Evolutionary conservation across 2,888 invertebrate species (phyloP), one percentile per base, ranked within the genome.

Genomic region (Stegophylla sp.): DNA sequence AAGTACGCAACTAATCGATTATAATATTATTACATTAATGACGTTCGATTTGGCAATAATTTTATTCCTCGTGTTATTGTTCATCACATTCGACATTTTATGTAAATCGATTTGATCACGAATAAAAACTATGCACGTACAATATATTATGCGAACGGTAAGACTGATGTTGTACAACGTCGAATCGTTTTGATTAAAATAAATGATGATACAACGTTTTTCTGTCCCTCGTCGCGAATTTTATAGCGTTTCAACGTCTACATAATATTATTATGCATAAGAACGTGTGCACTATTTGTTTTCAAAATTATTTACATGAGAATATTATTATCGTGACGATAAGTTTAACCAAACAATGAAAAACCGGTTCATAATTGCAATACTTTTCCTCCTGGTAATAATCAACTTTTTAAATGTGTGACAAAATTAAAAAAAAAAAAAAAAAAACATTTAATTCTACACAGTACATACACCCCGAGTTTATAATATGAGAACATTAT

Each of bases 151-250:
- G 48, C 48, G 48, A 2, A 17, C 56, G 12, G 9, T 51, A 1
- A 56, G 56, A 56, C 34, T 56, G 20, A 53, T 20, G 20, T 5
- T 23, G 56, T 10, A 12, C 20, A 20, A 12, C 20, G 12, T 56
- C 23, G 12, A 56, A 45, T 17, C 20, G 28, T 61, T 61, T 28
- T 61, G 17, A 61, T 61, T 61, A 61, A 61, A 61, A 61, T 61
- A 17, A 61, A 61, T 61, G 61, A 28, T 17, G 28, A 28, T 17
- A 28, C 34, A 34, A 61, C 28, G 34, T 28, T 12, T 61, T 28
- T 61, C 1, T 61, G n/a, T n/a, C n/a, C 28, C 17, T 61, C 3
- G 26, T 28, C 15, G 26, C 28, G 17, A 15, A 28, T 15, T 34
- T 7, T 13, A 28, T 5, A 61, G 17, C 28, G 28, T 15, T 61